Evolutionary conservation across 1,140 invertebrate species (phyloP).

Genomic region (Zaprionus davidi): DNA sequence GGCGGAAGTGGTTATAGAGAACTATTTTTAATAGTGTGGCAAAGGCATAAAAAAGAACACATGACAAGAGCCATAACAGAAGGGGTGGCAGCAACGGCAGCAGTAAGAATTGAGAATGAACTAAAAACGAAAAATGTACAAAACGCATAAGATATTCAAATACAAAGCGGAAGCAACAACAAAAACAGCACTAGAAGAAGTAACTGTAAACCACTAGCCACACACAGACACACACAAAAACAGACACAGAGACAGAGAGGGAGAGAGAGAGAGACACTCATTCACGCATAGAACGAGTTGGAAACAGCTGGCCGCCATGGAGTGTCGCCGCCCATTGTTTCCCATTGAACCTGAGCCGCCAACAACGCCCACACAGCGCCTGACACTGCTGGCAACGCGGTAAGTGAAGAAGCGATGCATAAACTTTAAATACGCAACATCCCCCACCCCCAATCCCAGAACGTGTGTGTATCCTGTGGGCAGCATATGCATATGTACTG

Average conservation of each 20-base stretch:
- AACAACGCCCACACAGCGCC: slow-evolving; percentile 58
- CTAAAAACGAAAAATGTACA: slow-evolving; percentile 63
- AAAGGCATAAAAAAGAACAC: slow-evolving; percentile 13
- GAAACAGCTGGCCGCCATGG: slow-evolving; percentile 50
- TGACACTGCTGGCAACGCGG: slow-evolving; percentile 63
- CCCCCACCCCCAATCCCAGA: not conserved
- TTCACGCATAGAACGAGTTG: slow-evolving; percentile 5
- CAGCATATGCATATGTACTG: slow-evolving; percentile 2
- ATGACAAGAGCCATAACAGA: slow-evolving; percentile 34
- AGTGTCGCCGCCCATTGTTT: slow-evolving; percentile 70
- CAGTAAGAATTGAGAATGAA: slow-evolving; percentile 31
- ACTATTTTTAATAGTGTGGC: slow-evolving; percentile 48
- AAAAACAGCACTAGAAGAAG: slow-evolving; percentile 27
- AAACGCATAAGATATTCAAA: slow-evolving; percentile 74
- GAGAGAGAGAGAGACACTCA: not conserved
- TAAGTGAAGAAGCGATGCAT: slow-evolving; percentile 36
- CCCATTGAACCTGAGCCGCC: slow-evolving; percentile 72
- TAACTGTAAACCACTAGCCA: slow-evolving; percentile 38
- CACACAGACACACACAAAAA: not conserved
- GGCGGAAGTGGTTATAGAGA: slow-evolving; percentile 58
- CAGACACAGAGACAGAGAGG: not conserved
- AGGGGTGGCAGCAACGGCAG: slow-evolving; percentile 16
- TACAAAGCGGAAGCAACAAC: slow-evolving; percentile 37
- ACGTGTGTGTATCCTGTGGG: slow-evolving; percentile 10
- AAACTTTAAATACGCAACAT: not conserved